Base-by-base conservation (phyloP, 1,140 invertebrate species). In the Apis florea region DNA sequence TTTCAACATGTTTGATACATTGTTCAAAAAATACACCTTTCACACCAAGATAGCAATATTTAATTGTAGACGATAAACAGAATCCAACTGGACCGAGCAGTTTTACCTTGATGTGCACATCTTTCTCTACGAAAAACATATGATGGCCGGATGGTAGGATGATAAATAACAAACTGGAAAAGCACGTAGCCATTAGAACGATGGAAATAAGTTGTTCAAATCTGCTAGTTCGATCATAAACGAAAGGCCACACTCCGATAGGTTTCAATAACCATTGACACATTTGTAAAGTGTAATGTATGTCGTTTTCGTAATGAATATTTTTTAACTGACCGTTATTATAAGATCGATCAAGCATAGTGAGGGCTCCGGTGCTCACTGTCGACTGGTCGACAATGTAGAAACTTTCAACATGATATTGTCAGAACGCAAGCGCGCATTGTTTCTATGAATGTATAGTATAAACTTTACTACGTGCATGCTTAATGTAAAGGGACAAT, bases 241-340 rank as follows among this genome's bases (percentile, higher is more conserved):
- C 26, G 9, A 66, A 5, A 0, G 84, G 72, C 90, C 89, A 90
- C 15, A 90, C 70, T 3, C 90, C 90, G 47, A 91, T 87, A 11
- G 85, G 83, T 56, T 79, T 84, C 17, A 91, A 63, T 17, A 88
- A 24, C 83, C 79, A 90, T 47, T 83, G 88, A 53, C 79, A 88
- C 61, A 89, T 64, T 19, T 84, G 63, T n/a, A 84, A 74, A 12
- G 81, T 75, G 47, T 89, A 89, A 21, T 79, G 56, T 51, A 84
- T 75, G n/a, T 89, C 82, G n/a, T 26, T 56, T 15, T 75, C 51
- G 19, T 77, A 78, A 51, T 68, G 17, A 47, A 59, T 11, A 49
- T 74, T 85, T 6, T 17, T 24, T 5, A 5, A 11, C 0, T 17
- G 12, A 10, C 12, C 26, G 13, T 6, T 15, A 9, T n/a, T 2